Evolutionary conservation across 2,888 invertebrate species (phyloP).

Genomic region (Metalampra italica): DNA sequence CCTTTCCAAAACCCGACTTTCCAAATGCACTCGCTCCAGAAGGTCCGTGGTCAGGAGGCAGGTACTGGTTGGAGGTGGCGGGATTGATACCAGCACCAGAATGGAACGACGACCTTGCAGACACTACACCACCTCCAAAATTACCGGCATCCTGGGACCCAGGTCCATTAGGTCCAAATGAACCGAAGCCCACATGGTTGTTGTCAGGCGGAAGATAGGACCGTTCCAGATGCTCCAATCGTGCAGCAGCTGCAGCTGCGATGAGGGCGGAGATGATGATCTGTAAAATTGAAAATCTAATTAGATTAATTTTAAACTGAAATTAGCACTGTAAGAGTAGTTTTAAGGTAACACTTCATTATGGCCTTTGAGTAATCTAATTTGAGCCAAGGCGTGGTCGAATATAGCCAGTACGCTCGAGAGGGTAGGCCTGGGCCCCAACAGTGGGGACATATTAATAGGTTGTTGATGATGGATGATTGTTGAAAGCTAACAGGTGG

Average conservation of each 20-base stretch:
- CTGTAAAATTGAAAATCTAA: constrained; percentile 27
- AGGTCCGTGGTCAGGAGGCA: constrained; percentile 57
- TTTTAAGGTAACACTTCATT: too few species aligned
- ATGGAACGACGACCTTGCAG: not conserved
- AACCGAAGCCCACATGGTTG: constrained; percentile 16
- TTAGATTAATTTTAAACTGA: not conserved
- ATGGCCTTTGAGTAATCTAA: too few species aligned
- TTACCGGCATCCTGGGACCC: not conserved
- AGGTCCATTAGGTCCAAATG: constrained; percentile 4
- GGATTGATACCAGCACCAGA: constrained; percentile 13
- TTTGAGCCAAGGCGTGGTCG: too few species aligned
- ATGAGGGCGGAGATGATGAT: constrained; percentile 56
- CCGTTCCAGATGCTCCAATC: constrained; percentile 63
- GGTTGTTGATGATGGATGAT: too few species aligned
- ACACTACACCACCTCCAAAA: not conserved
- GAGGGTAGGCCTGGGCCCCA: too few species aligned
- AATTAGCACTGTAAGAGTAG: too few species aligned
- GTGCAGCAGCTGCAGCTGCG: constrained; percentile 54
- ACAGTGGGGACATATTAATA: too few species aligned
- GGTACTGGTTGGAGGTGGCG: constrained; percentile 62
- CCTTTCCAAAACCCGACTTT: constrained; percentile 12
- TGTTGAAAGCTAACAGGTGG: too few species aligned
- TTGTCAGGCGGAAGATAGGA: constrained; percentile 59
- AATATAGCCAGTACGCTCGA: too few species aligned
- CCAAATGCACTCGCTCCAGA: constrained; percentile 25